Conservation (phyloP, 2,888 invertebrate genomes). For the Lacanobia oleracea region DNA sequence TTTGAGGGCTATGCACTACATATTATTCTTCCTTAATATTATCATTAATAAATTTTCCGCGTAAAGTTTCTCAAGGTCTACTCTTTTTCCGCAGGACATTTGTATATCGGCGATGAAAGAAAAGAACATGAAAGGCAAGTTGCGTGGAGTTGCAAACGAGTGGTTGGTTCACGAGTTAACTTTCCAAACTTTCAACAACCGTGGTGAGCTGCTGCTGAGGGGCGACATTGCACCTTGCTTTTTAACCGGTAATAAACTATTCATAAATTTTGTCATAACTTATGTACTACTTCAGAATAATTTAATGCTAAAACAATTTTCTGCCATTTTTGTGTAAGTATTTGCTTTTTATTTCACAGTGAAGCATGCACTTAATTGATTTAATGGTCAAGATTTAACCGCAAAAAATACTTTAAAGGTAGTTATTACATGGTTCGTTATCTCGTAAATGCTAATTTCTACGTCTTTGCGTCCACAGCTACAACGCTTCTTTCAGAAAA, state of each 20-base stretch:
- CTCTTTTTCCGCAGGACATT: slow-evolving; percentile 92
- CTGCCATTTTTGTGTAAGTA: not conserved
- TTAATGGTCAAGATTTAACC: not conserved
- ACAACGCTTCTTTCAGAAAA: slow-evolving; percentile 98
- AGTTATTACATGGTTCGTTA: not conserved
- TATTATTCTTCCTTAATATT: too few relatives aligned
- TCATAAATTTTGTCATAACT: not conserved
- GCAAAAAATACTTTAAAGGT: not conserved
- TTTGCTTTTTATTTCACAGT: not conserved
- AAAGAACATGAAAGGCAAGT: slow-evolving; percentile 98
- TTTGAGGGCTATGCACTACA: too few relatives aligned
- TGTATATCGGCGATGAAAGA: slow-evolving; percentile 99
- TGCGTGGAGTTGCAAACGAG: slow-evolving; percentile 98
- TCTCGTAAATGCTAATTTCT: not conserved
- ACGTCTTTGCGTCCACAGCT: slow-evolving; percentile 87
- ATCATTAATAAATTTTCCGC: too few relatives aligned
- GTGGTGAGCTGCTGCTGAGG: slow-evolving; percentile 97
- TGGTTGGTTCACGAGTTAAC: slow-evolving; percentile 98
- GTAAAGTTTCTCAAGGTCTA: too few relatives aligned
- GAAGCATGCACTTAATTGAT: not conserved
- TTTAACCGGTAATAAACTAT: slow-evolving; percentile 93
- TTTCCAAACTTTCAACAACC: slow-evolving; percentile 98
- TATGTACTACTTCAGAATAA: not conserved
- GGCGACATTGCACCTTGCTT: slow-evolving; percentile 97
- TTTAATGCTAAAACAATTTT: not conserved